Evolutionary conservation across 2,113 vertebrate genomes (phyloP), one percentile per base, ranked within the genome.

Genomic region (Merops nubicus): DNA sequence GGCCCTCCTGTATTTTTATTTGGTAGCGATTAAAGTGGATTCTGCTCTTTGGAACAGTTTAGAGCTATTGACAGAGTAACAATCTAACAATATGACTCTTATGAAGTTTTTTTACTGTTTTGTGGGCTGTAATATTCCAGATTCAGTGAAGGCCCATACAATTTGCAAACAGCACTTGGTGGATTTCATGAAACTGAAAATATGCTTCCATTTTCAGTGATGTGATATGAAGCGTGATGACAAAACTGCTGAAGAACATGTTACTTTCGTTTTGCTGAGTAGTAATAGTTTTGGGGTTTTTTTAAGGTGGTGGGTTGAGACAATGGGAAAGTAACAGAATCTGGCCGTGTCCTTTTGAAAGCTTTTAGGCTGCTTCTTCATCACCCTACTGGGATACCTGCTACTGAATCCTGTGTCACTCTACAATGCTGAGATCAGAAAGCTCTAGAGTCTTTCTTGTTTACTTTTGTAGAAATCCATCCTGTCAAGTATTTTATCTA

Each of bases 361-460:
- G 29, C 38, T 23, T 23, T 64, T 17, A 31, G 51, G 19, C 12
- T 88, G 34, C 68, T 36, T 56, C 1, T 4, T 76, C 19, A 28
- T 51, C 8, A 26, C 57, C 12, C 14, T 28, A 1, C 18, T 34
- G 60, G 9, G 23, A 34, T 78, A 48, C 43, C 26, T 53, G 47
- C n/a, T 63, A 6, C 34, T 68, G 57, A 72, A 68, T 62, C 2
- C 0, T 20, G 5, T n/a, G 6, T 68, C 34, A 14, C 17, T 50
- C 23, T 22, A 0, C 1, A 6, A 20, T 47, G 11, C 31, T 10
- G 19, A 1, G 1, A 0, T 59, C 0, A 0, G 13, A 50, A 67
- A 76, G 6, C 36, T 76, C 53, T 72, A 60, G 40, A 54, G 31
- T 47, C 10, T 38, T 68, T 77, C 67, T 56, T 67, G 47, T 69